Evolutionary conservation across 2,888 invertebrate genomes (phyloP).

Genomic region (Drosophila lacicola): DNA sequence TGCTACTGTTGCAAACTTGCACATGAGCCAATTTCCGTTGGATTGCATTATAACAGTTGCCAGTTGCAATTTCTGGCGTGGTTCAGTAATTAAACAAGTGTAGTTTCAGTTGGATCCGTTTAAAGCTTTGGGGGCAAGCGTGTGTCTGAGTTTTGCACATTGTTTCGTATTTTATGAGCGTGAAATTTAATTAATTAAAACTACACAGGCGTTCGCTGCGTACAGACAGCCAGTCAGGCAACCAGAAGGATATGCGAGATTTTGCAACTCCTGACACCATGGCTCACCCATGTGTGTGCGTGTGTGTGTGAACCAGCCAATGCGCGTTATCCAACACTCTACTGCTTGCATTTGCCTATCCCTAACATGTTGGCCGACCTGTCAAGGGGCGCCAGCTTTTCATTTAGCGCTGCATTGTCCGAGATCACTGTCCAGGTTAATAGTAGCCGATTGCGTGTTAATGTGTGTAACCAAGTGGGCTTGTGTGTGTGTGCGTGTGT

Average conservation of each 20-base stretch:
- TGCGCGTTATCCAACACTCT: conserved; percentile 9
- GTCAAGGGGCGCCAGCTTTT: conserved; percentile 35
- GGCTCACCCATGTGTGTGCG: conserved; percentile 8
- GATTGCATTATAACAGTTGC: conserved; percentile 51
- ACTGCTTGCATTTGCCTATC: conserved; percentile 37
- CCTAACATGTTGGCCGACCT: conserved; percentile 30
- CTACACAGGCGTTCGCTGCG: conserved; percentile 47
- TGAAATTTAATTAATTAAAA: conserved; percentile 78
- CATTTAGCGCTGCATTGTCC: conserved; percentile 45
- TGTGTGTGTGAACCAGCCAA: neutral
- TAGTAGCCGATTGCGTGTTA: conserved; percentile 37
- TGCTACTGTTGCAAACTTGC: conserved; percentile 13
- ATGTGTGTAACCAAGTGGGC: conserved; percentile 15
- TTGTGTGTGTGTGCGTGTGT: conserved; percentile 10
- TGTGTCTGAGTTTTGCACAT: conserved; percentile 42
- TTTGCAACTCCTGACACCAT: conserved; percentile 12
- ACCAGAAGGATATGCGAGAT: conserved; percentile 6
- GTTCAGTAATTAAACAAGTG: conserved; percentile 30
- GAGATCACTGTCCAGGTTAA: conserved; percentile 51
- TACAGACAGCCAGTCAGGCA: conserved; percentile 22
- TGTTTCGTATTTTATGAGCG: conserved; percentile 71
- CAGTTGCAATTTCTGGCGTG: conserved; percentile 1
- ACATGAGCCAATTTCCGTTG: conserved; percentile 28
- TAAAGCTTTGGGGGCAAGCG: neutral
- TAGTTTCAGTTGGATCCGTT: conserved; percentile 22